Conservation (phyloP, 2,113 vertebrate species). For the Chamaea fasciata region DNA sequence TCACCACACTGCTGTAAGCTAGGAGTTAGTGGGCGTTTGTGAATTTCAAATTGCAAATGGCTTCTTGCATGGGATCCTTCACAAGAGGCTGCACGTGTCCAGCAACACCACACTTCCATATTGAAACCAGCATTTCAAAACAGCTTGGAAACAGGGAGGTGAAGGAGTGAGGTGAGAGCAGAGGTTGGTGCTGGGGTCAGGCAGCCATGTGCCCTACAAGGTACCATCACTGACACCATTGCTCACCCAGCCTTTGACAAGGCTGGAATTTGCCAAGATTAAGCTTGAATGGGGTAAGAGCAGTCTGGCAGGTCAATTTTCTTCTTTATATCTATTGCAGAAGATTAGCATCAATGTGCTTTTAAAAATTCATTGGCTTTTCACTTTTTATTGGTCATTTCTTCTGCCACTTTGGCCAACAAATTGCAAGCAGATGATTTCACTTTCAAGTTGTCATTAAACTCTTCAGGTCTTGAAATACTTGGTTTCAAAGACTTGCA, state of each 20-base stretch:
- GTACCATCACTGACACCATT: not conserved
- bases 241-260: not conserved
- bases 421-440: not conserved
- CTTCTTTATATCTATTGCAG: not conserved
- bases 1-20: accelerated
- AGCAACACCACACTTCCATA: not conserved
- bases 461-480: not conserved
- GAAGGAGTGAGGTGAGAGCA: not conserved
- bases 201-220: accelerated
- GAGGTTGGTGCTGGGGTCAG: not conserved
- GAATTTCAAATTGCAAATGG: not conserved
- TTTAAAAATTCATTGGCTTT: not conserved
- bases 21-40: not conserved
- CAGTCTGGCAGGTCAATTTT: not conserved
- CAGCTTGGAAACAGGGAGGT: not conserved
- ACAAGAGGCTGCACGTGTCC: not conserved
- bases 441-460: not conserved
- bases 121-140: not conserved
- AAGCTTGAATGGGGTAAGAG: not conserved
- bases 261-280: not conserved
- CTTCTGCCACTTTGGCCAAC: not conserved
- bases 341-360: not conserved
- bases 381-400: not conserved
- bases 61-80: not conserved
- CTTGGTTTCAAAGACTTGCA: not conserved